Base-by-base conservation (phyloP, 2,888 invertebrate genomes). In the Tuberolachnus salignus region DNA sequence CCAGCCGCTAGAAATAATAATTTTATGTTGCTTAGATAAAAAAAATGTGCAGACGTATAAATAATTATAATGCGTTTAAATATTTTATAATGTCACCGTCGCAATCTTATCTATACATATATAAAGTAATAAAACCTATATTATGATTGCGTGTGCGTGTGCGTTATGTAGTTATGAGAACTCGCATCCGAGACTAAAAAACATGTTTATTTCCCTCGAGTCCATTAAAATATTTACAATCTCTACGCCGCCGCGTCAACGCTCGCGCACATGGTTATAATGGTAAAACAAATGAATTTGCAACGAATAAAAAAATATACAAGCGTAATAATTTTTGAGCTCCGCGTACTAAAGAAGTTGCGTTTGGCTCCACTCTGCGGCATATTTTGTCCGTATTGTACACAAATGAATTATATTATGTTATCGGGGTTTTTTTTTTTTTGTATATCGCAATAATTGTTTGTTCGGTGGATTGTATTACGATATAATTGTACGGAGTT, bases 21-120 rank as follows among this genome's bases (percentile, higher is more conserved):
- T 21, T 46, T 44, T 14, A 44, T 64, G 13, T 46, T 21, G 63
- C 16, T 13, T 2, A 3, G 10, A 49, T 46, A 49, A 59, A 59
- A 59, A 42, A 69, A 16, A 46, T n/a, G 21, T 19, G 26, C 10
- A 46, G 2, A 46, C 44, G 64, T 23, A 10, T 46, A 34, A 34
- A 46, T 64, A 57, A 70, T 34, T 34, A 71, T 57, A 44, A 57
- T 46, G 23, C 42, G 44, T 57, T 57, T 71, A 71, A 23, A 57
- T n/a, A 16, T 71, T 57, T 64, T 21, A 13, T 61, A 49, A 34
- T 61, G 34, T 72, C 26, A 57, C 26, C 10, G 26, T 72, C 11
- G 23, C 1, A 26, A 26, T 72, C 49, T 61, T 49, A 61, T 71
- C 44, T 57, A 64, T 19, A 42, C 1, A 19, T 63, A 51, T n/a